Evolutionary conservation across 2,113 vertebrate species (phyloP).

Genomic region (Isurus oxyrinchus): DNA sequence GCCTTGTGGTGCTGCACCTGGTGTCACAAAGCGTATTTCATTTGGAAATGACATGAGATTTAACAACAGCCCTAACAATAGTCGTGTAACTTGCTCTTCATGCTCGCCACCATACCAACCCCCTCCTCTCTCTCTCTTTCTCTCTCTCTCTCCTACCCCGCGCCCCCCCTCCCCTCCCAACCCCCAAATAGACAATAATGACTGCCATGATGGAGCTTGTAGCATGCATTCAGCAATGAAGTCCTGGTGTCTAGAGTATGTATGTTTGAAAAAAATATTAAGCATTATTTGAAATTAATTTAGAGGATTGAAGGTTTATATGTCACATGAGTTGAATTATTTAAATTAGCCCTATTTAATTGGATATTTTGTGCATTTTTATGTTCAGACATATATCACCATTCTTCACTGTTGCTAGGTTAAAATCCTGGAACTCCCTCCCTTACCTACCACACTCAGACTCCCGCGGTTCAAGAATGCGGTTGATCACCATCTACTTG

Average conservation of each 20-base stretch:
- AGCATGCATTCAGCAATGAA: background rate
- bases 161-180: background rate
- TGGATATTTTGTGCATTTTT: background rate
- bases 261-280: background rate
- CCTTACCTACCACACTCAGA: background rate
- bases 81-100: background rate
- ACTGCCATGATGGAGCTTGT: background rate
- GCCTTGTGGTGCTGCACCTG: conserved; percentile 22
- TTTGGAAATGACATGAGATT: conserved; percentile 1
- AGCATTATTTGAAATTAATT: background rate
- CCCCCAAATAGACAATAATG: background rate
- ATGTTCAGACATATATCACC: background rate
- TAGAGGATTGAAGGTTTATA: background rate
- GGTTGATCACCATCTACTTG: background rate
- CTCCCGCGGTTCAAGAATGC: background rate
- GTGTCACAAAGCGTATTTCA: conserved; percentile 17
- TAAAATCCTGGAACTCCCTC: background rate
- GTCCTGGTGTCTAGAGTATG: background rate
- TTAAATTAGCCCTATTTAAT: background rate
- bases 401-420: background rate
- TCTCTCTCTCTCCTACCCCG: background rate
- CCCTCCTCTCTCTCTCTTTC: background rate
- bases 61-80: background rate
- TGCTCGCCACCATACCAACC: background rate
- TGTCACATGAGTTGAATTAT: background rate